Evolutionary conservation across 1,140 invertebrate species (phyloP).

Genomic region (Nixonia krombeini): DNA sequence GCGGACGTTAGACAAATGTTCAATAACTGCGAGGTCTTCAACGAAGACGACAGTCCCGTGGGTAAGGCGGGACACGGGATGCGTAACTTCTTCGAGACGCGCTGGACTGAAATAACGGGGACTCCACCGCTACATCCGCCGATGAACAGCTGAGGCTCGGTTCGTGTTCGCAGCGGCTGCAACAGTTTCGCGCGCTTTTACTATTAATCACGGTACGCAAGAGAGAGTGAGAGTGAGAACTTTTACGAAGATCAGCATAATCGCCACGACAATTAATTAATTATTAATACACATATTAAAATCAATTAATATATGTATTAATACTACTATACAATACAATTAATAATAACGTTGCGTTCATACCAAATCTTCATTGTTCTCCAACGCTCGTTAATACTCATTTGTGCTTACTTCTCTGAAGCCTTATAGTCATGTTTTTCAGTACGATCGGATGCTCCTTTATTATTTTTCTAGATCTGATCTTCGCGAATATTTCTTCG

Average conservation of each 20-base stretch:
- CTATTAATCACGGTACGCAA: conserved; percentile 60
- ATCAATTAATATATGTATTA: too few species aligned
- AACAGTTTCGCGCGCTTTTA: conserved; percentile 71
- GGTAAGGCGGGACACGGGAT: conserved; percentile 94
- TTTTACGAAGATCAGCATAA: too few species aligned
- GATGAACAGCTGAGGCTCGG: conserved; percentile 72
- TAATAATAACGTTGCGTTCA: too few species aligned
- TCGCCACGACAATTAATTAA: too few species aligned
- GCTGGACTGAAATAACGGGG: conserved; percentile 81
- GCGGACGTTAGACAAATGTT: conserved; percentile 93
- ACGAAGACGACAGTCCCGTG: conserved; percentile 97
- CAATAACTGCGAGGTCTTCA: conserved; percentile 97
- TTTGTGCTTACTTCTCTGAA: background rate
- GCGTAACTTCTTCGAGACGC: conserved; percentile 90
- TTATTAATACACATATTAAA: too few species aligned
- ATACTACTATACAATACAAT: too few species aligned
- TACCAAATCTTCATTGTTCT: conserved; percentile 4
- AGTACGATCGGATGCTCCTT: background rate
- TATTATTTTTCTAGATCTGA: conserved; percentile 4
- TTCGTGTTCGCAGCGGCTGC: conserved; percentile 68
- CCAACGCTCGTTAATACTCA: background rate
- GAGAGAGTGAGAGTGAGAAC: conserved; percentile 7
- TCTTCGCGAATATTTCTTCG: conserved; percentile 3
- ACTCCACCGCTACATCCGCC: conserved; percentile 55
- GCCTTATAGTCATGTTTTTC: background rate